Conservation (phyloP, 2,113 vertebrate genomes). For the Panurus biarmicus region DNA sequence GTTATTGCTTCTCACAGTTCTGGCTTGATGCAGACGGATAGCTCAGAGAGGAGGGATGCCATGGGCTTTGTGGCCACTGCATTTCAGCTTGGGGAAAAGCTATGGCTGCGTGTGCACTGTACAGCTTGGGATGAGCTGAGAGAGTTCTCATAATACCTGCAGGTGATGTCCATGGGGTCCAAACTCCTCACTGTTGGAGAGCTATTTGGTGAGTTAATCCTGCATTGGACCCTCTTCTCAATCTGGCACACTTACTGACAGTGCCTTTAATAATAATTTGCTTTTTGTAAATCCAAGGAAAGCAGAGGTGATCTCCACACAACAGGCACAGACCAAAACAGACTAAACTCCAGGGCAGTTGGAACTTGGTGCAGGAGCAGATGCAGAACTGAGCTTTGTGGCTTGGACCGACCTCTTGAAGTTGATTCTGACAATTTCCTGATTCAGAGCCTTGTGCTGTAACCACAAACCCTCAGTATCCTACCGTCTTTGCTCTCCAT, state of each 20-base stretch:
- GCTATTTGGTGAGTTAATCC: not conserved
- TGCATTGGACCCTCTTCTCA: not conserved
- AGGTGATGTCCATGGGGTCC: not conserved
- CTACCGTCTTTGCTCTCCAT: not conserved
- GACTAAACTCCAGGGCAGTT: not conserved
- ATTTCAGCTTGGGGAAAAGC: not conserved
- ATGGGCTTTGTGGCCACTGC: fast-evolving
- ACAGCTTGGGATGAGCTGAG: not conserved
- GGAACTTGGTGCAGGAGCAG: not conserved
- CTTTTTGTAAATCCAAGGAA: not conserved
- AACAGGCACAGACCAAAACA: not conserved
- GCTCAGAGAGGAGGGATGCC: not conserved
- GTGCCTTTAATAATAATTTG: not conserved
- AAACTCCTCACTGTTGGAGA: not conserved
- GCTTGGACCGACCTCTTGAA: not conserved
- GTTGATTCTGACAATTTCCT: not conserved
- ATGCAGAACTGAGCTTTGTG: not conserved
- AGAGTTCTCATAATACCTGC: not conserved
- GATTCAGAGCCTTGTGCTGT: not conserved
- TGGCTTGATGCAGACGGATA: not conserved
- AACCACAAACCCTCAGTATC: not conserved
- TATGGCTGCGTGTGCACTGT: not conserved
- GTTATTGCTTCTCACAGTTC: not conserved
- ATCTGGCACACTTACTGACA: not conserved
- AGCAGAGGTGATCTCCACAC: not conserved